Conservation (phyloP, 2,113 vertebrate species). For the Pterocles orientalis region DNA sequence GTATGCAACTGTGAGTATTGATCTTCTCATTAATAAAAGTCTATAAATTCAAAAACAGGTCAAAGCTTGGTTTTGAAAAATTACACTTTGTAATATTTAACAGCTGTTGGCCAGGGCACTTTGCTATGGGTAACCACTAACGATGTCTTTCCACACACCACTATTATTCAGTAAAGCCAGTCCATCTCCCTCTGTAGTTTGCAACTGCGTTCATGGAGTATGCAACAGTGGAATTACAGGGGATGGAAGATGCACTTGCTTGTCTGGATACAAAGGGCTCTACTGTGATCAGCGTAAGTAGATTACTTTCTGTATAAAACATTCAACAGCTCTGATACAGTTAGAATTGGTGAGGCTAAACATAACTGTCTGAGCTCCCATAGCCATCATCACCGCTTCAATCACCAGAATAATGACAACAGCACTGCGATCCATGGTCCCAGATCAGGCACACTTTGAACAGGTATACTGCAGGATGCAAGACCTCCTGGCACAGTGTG, state of each 20-base stretch:
- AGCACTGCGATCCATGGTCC: neutral
- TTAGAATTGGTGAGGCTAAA: accelerated
- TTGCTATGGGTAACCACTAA: neutral
- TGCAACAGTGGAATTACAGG: slow-evolving; percentile 82
- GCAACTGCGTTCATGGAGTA: slow-evolving; percentile 86
- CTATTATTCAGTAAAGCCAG: neutral
- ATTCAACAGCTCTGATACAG: neutral
- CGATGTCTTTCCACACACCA: accelerated
- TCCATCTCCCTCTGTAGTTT: slow-evolving; percentile 73
- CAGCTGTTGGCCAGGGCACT: neutral
- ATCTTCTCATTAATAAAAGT: neutral
- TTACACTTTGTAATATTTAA: neutral
- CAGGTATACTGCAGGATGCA: neutral
- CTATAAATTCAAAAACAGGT: neutral
- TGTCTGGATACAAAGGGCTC: slow-evolving; percentile 85
- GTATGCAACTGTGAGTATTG: neutral
- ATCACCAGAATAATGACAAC: neutral
- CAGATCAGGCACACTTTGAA: neutral
- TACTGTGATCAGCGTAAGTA: slow-evolving; percentile 85
- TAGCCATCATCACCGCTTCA: neutral
- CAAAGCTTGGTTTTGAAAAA: neutral
- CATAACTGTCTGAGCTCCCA: neutral
- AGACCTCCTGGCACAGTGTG: accelerated
- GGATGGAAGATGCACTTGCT: slow-evolving; percentile 84
- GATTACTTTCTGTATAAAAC: neutral